Evolutionary conservation across 2,797 vertebrate species (phyloP), one percentile per base, ranked within the genome.

Genomic region (Pseudotriccus pelzelni): DNA sequence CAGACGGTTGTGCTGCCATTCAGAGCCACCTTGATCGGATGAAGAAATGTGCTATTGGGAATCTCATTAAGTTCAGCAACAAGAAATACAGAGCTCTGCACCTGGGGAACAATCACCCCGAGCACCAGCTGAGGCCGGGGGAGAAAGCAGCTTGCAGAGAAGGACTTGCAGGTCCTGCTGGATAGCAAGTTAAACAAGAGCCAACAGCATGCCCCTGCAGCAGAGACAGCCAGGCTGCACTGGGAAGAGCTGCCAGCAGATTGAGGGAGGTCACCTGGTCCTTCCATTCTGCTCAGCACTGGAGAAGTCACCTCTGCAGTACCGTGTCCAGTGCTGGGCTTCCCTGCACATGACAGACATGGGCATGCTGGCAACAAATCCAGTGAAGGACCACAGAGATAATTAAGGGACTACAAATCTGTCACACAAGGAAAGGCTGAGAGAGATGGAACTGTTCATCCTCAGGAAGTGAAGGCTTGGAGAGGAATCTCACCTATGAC

Each of bases 181-280:
- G 53, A 56, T 23, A 52, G 68, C 50, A 55, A 86, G 25, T 0
- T 58, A 56, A 84, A 68, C 10, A 7, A 3, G 8, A 73, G 77
- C 56, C 43, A 30, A 32, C 25, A 68, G 62, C 18, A 2, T 27
- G 3, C 10, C 44, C 58, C 30, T 36, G 23, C 25, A 76, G 63
- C 47, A 94, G 59, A 62, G n/a, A 49, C 37, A 69, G 73, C 8
- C 87, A 0, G 73, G 64, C 47, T 80, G 52, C 68, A 36, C 0
- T 1, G 41, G 47, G 41, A 66, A 67, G 32, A 56, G 32, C 3
- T 77, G 64, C 25, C 69, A 67, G 59, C 14, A 74, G 16, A 63
- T 7, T 0, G 0, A 59, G 28, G 39, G 20, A 82, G 9, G 8
- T 8, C 39, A 12, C 39, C 39, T 39, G 39, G 12, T 62, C 34